Base-by-base conservation (phyloP, 1,140 invertebrate genomes). In the Cherax quadricarinatus region DNA sequence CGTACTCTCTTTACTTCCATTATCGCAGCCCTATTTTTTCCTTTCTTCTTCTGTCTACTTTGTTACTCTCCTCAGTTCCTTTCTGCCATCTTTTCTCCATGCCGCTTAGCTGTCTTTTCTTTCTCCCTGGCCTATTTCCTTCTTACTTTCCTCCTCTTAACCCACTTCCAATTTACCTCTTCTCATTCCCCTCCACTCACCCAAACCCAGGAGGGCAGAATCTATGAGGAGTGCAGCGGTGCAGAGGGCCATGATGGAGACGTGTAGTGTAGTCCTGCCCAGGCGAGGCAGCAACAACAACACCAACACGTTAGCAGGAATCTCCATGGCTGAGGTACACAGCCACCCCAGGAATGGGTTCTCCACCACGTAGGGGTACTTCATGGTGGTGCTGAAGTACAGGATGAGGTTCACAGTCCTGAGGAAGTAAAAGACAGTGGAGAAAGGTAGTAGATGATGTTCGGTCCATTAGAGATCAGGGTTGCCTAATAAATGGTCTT, bases 301-400 rank as follows among this genome's bases (percentile, higher is more conserved):
- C 1, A 89, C 60, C 41, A 89, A 49, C 7, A 89, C 21, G 49
- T 83, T 89, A 24, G 80, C 80, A 1, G 88, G 88, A 10, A 89
- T 24, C 24, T 89, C 88, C 79, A 73, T 81, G 66, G 60, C 88
- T 1, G 88, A 75, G 18, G 62, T 57, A 70, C n/a, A 75, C 24
- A 89, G 75, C 60, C 80, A 89, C 0, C 62, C 88, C n/a, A 89
- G n/a, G 80, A 73, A 89, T 1, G 88, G 88, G 51, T 89, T 83
- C 41, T 57, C 41, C 48, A 83, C 57, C 18, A 73, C 81, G 60
- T 73, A 53, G 0, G 88, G 79, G 48, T 82, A 89, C 24, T 73
- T 73, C 80, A 84, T 66, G 48, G 79, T 73, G 21, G 48, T 84
- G 49, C n/a, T 84, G 62, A 84, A 84, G 62, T 88, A 88, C 9